Evolutionary conservation across 1,140 invertebrate species (phyloP).

Genomic region (Drosophila punjabiensis): DNA sequence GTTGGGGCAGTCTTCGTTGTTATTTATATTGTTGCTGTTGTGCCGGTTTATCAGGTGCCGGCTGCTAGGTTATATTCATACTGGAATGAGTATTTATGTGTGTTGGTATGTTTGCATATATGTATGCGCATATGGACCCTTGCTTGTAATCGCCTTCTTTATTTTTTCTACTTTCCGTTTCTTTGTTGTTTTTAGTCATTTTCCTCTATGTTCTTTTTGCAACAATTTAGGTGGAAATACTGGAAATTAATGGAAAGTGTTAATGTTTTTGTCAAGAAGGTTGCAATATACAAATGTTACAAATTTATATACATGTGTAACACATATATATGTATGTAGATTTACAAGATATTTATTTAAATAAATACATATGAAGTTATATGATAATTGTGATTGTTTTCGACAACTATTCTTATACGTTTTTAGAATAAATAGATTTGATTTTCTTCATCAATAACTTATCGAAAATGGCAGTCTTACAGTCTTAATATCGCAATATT

Average conservation of each 20-base stretch:
- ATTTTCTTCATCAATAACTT: neutral
- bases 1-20: constrained; percentile 48
- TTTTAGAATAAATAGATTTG: neutral
- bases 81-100: constrained; percentile 4
- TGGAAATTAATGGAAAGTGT: neutral
- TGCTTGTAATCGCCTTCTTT: constrained; percentile 5
- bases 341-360: neutral
- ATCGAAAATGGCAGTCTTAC: neutral
- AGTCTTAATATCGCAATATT: neutral
- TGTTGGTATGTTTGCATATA: neutral
- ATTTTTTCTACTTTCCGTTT: constrained; percentile 40
- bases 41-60: constrained; percentile 81
- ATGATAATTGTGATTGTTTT: neutral
- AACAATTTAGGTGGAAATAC: neutral
- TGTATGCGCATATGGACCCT: neutral
- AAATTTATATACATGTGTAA: too few species aligned
- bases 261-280: neutral
- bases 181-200: constrained; percentile 32
- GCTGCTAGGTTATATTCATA: constrained; percentile 53
- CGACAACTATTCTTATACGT: too few species aligned
- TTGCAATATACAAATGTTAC: neutral
- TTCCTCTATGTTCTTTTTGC: neutral
- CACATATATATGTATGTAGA: too few species aligned
- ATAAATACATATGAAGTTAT: neutral
- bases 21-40: constrained; percentile 41